Conservation (phyloP, 1,140 invertebrate species). For the Saxidomus purpurata region DNA sequence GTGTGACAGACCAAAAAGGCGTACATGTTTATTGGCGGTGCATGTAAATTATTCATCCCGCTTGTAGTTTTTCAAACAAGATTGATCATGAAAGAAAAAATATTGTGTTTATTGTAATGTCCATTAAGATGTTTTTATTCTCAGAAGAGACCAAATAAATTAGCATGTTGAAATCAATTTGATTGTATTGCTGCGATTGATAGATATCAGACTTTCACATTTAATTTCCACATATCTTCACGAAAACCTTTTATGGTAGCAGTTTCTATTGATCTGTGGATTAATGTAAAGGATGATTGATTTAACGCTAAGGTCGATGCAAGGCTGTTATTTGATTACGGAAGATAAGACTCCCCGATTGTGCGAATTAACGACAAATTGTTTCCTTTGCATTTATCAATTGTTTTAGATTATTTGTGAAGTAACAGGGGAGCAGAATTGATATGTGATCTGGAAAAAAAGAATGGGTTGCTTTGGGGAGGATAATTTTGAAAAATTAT, state of each 20-base stretch:
- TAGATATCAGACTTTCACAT: slow-evolving; percentile 2
- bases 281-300: slow-evolving; percentile 51
- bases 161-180: slow-evolving; percentile 36
- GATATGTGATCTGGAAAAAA: too few relatives aligned
- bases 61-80: too few relatives aligned
- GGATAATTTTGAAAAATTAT: too few relatives aligned
- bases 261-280: slow-evolving; percentile 32
- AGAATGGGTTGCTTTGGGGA: too few relatives aligned
- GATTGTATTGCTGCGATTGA: slow-evolving; percentile 28
- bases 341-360: slow-evolving; percentile 37
- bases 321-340: slow-evolving; percentile 41
- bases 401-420: slow-evolving; percentile 31
- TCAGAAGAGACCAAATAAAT: slow-evolving; percentile 7
- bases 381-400: slow-evolving; percentile 46
- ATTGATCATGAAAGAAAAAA: too few relatives aligned
- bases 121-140: not conserved
- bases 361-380: slow-evolving; percentile 50
- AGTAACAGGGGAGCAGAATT: too few relatives aligned
- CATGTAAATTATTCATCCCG: too few relatives aligned
- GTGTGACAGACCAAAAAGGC: too few relatives aligned
- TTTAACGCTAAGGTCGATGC: slow-evolving; percentile 30
- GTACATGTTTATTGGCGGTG: too few relatives aligned
- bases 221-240: slow-evolving; percentile 47
- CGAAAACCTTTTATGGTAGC: slow-evolving; percentile 37
- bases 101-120: not conserved